Evolutionary conservation across 2,797 vertebrate species (phyloP), one percentile per base, ranked within the genome.

Genomic region (Salarias fasciatus): DNA sequence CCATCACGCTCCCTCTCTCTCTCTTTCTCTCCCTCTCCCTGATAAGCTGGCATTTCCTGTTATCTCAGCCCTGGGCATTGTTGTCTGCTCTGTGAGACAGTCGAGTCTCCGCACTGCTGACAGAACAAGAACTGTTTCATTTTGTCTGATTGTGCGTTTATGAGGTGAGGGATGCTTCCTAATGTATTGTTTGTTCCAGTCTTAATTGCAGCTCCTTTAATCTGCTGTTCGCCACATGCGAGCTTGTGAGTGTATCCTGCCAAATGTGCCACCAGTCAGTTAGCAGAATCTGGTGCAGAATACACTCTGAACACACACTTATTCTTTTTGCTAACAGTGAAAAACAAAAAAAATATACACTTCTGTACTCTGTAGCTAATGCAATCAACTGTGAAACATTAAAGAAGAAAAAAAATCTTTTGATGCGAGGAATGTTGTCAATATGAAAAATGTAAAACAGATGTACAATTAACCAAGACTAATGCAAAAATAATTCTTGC

Each of bases 11-110:
- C 62, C 8, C 70, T 68, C 69, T 63, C 63, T 63, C 64, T 42
- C 67, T 73, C 63, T 77, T 72, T 65, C 70, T 59, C 73, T 63
- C 79, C 56, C 62, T 72, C 59, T 81, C 74, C 76, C 68, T 75
- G 82, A 91, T 90, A 90, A 90, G 86, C 83, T 90, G 90, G 88
- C 84, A 91, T 91, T 93, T 93, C 92, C 90, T 92, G 91, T 92
- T 92, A 89, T 91, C 85, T 89, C 72, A 70, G 83, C 82, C 60
- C 50, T 74, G 72, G 79, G 78, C 79, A 86, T 88, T 91, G 90
- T 90, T 88, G 87, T 90, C 85, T 82, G 77, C 77, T 69, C 67
- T 80, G 72, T 80, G 77, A 85, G 86, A 77, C 75, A 60, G 82
- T 51, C 29, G 66, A 72, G 65, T 70, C 75, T 69, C 79, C 70